phyloP scores from a whole-genome alignment of 1,140 invertebrate genomes.

The Bombus superbus region DNA sequence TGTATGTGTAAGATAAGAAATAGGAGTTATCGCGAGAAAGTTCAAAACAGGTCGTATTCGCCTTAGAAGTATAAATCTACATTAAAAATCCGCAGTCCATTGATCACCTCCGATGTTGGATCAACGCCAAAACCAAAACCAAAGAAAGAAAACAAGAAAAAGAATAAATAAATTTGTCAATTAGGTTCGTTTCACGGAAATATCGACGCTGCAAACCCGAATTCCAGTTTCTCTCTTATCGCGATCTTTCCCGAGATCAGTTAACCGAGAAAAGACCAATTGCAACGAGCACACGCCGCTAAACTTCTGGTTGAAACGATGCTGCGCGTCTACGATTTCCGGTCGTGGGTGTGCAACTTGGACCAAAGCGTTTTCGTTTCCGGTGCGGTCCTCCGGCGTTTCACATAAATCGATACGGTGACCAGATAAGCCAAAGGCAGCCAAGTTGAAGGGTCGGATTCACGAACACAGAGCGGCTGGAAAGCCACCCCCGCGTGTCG shows the following conservation, averaged over 20 bases:
- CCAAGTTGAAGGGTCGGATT: not conserved
- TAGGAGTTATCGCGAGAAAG: not conserved
- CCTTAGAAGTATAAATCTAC: too few relatives aligned
- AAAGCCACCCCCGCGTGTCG: conserved; percentile 8
- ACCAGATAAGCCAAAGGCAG: conserved; percentile 1
- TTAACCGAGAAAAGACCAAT: not conserved
- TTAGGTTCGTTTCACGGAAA: not conserved
- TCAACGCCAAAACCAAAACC: too few relatives aligned
- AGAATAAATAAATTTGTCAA: not conserved
- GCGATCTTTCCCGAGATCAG: not conserved
- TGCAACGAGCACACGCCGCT: not conserved
- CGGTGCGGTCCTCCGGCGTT: not conserved
- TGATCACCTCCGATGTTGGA: too few relatives aligned
- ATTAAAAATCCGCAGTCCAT: too few relatives aligned
- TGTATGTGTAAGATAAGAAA: not conserved
- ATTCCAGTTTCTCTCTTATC: not conserved
- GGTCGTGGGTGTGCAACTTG: not conserved
- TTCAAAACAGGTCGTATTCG: not conserved
- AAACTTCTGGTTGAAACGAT: not conserved
- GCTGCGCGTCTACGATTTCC: not conserved
- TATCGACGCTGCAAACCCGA: not conserved
- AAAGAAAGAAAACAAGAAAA: too few relatives aligned
- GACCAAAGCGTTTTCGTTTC: not conserved
- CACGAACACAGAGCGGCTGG: too few relatives aligned
- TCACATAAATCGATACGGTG: conserved; percentile 24